phyloP scores from a whole-genome alignment of 2,797 vertebrate genomes.

The Cynopterus sphinx region DNA sequence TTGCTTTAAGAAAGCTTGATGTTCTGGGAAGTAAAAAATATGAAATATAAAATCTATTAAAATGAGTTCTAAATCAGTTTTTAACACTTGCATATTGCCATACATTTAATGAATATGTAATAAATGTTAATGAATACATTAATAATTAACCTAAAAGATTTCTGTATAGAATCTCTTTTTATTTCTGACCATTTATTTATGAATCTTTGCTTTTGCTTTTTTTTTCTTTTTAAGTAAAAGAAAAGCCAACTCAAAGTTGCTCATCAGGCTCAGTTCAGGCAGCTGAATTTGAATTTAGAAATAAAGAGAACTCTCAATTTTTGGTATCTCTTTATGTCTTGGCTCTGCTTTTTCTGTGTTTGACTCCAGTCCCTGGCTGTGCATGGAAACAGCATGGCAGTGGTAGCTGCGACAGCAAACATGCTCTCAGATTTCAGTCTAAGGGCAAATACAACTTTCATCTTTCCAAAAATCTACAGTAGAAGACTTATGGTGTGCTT shows the following conservation, averaged over 20 bases:
- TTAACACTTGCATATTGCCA: background rate
- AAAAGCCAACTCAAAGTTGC: background rate
- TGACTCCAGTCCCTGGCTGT: background rate
- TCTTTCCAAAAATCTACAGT: background rate
- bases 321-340: background rate
- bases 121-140: background rate
- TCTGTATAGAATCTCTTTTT: background rate
- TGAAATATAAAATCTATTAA: background rate
- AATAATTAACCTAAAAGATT: background rate
- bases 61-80: background rate
- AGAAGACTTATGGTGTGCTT: background rate
- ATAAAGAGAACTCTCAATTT: background rate
- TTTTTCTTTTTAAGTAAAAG: background rate
- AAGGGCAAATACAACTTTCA: background rate
- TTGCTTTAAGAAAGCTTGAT: background rate
- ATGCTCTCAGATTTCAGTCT: background rate
- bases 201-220: background rate
- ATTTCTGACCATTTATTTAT: background rate
- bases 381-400: background rate
- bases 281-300: background rate
- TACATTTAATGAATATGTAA: background rate
- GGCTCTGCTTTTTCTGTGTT: background rate
- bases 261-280: background rate
- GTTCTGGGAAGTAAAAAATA: background rate
- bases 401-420: too few relatives aligned